Evolutionary conservation across 2,113 vertebrate genomes (phyloP).

Genomic region (Oryzias woworae): DNA sequence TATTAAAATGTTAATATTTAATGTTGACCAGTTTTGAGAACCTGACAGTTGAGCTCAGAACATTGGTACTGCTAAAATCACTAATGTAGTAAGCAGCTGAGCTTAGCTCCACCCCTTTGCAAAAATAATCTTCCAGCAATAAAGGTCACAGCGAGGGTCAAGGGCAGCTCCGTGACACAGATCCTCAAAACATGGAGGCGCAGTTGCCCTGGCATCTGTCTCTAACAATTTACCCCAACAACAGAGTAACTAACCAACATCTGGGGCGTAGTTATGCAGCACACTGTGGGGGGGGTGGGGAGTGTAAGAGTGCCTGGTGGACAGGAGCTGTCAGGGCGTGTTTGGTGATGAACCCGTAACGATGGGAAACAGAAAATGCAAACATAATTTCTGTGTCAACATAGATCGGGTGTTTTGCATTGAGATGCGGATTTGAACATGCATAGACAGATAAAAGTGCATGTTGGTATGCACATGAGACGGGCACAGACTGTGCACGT

Average conservation of each 20-base stretch:
- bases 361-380: slow-evolving; percentile 79
- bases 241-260: slow-evolving; percentile 75
- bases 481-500: slow-evolving; percentile 18
- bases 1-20: no score
- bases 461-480: slow-evolving; percentile 28
- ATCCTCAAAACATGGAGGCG: slow-evolving; percentile 70
- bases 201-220: slow-evolving; percentile 79
- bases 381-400: slow-evolving; percentile 82
- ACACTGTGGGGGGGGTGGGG: slow-evolving; percentile 43
- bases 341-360: slow-evolving; percentile 76
- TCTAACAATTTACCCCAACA: slow-evolving; percentile 69
- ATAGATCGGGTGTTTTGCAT: slow-evolving; percentile 66
- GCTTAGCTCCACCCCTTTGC: slow-evolving; percentile 50
- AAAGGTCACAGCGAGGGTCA: slow-evolving; percentile 75
- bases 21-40: slow-evolving; percentile 6
- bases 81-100: slow-evolving; percentile 37
- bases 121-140: slow-evolving; percentile 59
- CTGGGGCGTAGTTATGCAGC: slow-evolving; percentile 55
- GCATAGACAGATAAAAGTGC: slow-evolving; percentile 47
- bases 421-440: slow-evolving; percentile 68
- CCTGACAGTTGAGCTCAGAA: slow-evolving; percentile 33
- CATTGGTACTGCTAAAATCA: slow-evolving; percentile 15
- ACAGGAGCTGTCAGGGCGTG: slow-evolving; percentile 78
- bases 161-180: slow-evolving; percentile 71
- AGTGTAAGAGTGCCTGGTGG: slow-evolving; percentile 73